Base-by-base conservation (phyloP, 2,113 vertebrate genomes). In the Mus pahari region DNA sequence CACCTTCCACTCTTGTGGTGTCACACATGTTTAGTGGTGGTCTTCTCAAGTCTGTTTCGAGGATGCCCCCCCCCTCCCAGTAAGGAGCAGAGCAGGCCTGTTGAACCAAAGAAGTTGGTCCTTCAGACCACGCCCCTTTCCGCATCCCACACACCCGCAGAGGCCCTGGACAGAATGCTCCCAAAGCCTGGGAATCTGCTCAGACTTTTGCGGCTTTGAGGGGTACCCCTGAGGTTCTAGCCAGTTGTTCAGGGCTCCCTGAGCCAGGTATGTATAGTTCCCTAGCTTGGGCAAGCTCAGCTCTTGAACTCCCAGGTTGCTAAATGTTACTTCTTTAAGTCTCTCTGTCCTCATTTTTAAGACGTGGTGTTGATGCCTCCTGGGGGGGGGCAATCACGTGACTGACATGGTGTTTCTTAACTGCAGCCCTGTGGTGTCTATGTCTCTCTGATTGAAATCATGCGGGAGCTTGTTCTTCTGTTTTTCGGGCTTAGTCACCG, bases 401-500 rank as follows among this genome's bases (percentile, higher is more conserved):
- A 39, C 26, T 5, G 13, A 17, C 36, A 14, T 79, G 75, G 82
- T 7, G 22, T 73, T 84, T 71, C 82, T 0, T 50, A n/a, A 73
- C 60, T 0, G 0, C 66, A 16, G 45, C 68, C 83, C 48, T 0
- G 0, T 58, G 81, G 48, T 50, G 42, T 94, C 75, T 53, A 0
- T 64, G 73, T 90, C 68, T 26, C 55, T 86, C 28, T 88, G 60
- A 3, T 45, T 77, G 88, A 31, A 45, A 73, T 90, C 92, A 89
- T 22, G 60, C 20, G 70, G 6, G 45, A 53, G 70, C 5, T 71
- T 64, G 74, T 75, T 10, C 62, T 12, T 96, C 96, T 73, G 60
- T 92, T 4, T 4, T 95, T 84, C 70, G 62, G 28, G 20, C 77
- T 96, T 95, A 86, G 90, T 95, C 68, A 83, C 33, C 64, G 19